Conservation (phyloP, 1,140 invertebrate species). For the Battus philenor region DNA sequence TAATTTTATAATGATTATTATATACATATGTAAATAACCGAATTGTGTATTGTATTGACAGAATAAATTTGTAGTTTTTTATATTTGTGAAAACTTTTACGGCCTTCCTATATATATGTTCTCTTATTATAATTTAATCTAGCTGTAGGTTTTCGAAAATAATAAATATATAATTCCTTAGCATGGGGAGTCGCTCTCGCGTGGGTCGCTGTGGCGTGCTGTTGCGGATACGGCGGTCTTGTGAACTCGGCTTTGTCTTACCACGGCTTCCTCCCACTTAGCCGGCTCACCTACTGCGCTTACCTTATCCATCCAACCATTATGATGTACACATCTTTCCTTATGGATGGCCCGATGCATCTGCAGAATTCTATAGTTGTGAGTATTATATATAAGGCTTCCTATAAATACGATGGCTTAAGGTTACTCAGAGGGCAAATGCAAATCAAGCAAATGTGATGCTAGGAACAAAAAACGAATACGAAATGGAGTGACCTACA, state of each 20-base stretch:
- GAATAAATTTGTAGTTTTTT: no score
- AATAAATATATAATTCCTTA: slow-evolving; percentile 41
- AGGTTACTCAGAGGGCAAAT: no score
- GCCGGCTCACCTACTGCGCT: slow-evolving; percentile 91
- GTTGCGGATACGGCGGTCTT: slow-evolving; percentile 84
- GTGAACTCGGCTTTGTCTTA: slow-evolving; percentile 87
- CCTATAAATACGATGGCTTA: no score
- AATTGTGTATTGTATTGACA: no score
- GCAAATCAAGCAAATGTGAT: no score
- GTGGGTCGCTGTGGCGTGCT: slow-evolving; percentile 90
- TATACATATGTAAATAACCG: no score
- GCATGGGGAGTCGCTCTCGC: slow-evolving; percentile 86
- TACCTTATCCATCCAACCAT: slow-evolving; percentile 93
- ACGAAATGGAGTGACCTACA: no score
- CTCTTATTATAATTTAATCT: no score
- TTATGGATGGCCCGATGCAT: slow-evolving; percentile 86
- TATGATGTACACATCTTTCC: slow-evolving; percentile 85
- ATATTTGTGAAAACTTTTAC: no score
- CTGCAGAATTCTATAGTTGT: slow-evolving; percentile 84
- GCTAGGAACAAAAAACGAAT: no score
- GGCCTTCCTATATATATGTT: no score
- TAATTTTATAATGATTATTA: no score
- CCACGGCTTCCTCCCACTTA: slow-evolving; percentile 87
- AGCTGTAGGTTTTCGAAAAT: background rate
- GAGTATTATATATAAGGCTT: slow-evolving; percentile 31